These are phyloP conservation scores for Alexandromys fortis DNA, from an alignment of 2,113 vertebrate species.

Conservation along the genomic window DNA sequence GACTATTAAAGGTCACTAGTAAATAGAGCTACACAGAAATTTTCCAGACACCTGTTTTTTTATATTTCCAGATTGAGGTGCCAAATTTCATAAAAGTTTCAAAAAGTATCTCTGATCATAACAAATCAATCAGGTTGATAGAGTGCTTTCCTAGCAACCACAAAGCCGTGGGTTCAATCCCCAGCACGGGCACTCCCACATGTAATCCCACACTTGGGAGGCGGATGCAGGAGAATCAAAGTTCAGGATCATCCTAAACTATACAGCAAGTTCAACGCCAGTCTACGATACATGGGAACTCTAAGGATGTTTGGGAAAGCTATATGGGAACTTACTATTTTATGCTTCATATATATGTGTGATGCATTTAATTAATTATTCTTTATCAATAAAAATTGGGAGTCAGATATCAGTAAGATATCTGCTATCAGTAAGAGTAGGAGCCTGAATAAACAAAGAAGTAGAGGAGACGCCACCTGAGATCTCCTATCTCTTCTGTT, in stretches of 20 bases:
- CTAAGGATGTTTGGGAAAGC: neutral
- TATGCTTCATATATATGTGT: neutral
- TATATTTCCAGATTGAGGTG: neutral
- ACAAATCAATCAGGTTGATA: neutral
- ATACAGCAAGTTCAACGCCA: neutral
- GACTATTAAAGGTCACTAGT: constrained; percentile 36
- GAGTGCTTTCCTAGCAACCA: neutral
- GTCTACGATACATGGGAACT: neutral
- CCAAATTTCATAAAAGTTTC: neutral
- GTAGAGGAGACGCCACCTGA: no score
- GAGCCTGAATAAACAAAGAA: no score
- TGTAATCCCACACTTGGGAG: no score
- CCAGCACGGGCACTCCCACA: no score
- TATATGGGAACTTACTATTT: neutral
- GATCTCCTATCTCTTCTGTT: no score
- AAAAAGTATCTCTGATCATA: neutral
- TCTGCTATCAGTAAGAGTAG: no score
- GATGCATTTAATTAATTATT: no score
- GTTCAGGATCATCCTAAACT: neutral
- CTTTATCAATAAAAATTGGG: no score
- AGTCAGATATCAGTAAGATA: no score
- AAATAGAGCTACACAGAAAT: constrained; percentile 20
- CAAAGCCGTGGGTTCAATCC: neutral
- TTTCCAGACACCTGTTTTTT: neutral
- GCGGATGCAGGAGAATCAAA: neutral